Base-by-base conservation (phyloP, 1,140 invertebrate genomes). In the Rhyzopertha dominica region DNA sequence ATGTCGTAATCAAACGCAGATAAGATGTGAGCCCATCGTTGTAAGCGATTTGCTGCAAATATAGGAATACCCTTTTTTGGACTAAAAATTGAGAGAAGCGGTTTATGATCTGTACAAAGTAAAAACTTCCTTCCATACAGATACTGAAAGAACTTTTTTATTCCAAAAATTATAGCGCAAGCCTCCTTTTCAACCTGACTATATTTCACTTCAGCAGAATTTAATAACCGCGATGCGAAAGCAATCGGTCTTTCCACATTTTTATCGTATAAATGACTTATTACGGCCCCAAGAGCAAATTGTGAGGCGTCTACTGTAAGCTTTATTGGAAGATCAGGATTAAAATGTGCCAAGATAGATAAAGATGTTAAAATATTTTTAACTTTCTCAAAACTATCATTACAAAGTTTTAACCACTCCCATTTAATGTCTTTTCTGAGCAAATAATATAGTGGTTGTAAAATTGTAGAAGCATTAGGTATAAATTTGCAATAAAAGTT, bases 111-210 rank as follows among this genome's bases (percentile, higher is more conserved):
- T 1, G 72, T 73, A 28, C 58, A 46, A 10, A 76, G 44, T 5
- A 56, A 58, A 60, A 79, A 79, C n/a, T 60, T 34, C n/a, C 62
- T 47, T 20, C 76, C 75, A 52, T 62, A 69, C 3, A 81, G 35
- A 52, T 72, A 80, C 23, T 72, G 53, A 22, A 74, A 63, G 56
- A 78, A 79, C 54, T 72, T 72, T 43, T 67, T 65, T 3, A 79
- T 62, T 3, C 65, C 69, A 56, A 62, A 78, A 1, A 77, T 45
- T 8, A 79, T 68, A 2, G 68, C 65, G 10, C 74, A 50, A 5
- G 68, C 71, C 61, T 81, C 75, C 52, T 69, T 74, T 20, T 81
- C 72, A 18, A 75, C 69, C 45, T 72, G 68, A 8, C 64, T 45
- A 36, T 78, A 75, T 38, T 68, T 74, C 51, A 59, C 49, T 51